These are phyloP conservation scores for Eumaeus atala DNA, from an alignment of 1,140 invertebrate genomes.

Conservation along the genomic window DNA sequence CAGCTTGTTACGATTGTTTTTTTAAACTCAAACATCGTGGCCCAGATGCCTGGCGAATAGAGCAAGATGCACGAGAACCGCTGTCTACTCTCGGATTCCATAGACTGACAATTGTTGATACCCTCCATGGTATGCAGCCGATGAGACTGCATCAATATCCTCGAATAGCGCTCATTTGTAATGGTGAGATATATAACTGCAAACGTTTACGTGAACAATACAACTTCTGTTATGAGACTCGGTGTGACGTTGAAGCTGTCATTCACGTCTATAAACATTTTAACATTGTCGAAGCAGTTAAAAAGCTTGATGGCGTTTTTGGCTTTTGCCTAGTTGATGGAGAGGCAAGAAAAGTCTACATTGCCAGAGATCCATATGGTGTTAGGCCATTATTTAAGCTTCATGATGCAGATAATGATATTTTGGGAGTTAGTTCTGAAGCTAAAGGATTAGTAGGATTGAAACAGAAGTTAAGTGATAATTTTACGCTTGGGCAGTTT, in stretches of 20 bases:
- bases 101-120: slow-evolving; percentile 86
- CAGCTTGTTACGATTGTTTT: slow-evolving; percentile 77
- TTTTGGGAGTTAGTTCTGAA: slow-evolving; percentile 81
- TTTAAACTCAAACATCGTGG: slow-evolving; percentile 84
- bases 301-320: slow-evolving; percentile 87
- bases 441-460: slow-evolving; percentile 77
- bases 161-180: slow-evolving; percentile 81
- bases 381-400: slow-evolving; percentile 83
- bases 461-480: slow-evolving; percentile 49
- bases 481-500: slow-evolving; percentile 77
- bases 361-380: slow-evolving; percentile 91
- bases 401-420: slow-evolving; percentile 67
- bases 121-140: slow-evolving; percentile 89
- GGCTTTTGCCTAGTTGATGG: slow-evolving; percentile 89
- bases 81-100: slow-evolving; percentile 84
- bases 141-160: slow-evolving; percentile 82
- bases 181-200: slow-evolving; percentile 91
- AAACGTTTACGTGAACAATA: slow-evolving; percentile 68
- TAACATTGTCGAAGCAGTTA: slow-evolving; percentile 77
- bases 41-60: slow-evolving; percentile 85
- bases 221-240: slow-evolving; percentile 77
- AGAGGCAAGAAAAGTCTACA: slow-evolving; percentile 78
- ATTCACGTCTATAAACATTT: slow-evolving; percentile 81
- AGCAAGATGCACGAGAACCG: slow-evolving; percentile 77
- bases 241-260: slow-evolving; percentile 86